Base-by-base conservation (phyloP, 2,113 vertebrate species). In the Oncorhynchus masou region DNA sequence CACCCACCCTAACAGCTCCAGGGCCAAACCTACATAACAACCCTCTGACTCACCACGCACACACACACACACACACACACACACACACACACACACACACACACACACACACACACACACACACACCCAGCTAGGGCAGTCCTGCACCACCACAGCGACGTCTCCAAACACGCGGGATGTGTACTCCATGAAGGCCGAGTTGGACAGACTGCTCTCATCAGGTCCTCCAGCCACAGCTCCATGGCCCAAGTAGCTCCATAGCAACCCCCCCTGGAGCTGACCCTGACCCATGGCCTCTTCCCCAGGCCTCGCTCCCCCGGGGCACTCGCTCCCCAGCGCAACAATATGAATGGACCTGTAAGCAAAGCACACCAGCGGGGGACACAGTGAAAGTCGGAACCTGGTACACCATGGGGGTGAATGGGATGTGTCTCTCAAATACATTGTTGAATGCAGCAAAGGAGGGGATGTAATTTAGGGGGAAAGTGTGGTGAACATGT, bases 301-400 rank as follows among this genome's bases (percentile, higher is more conserved):
- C 64, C 93, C 93, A 31, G 93, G 90, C 11, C 92, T 91, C 13
- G 94, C 93, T 31, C 91, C 92, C 3, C 90, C 91, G 2, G 93
- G 90, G 71, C 94, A 94, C 88, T 99, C 96, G 73, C 94, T 97
- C 75, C 97, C 97, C 73, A 99, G 94, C 51, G 95, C 96, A 90
- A 96, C 96, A 70, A 98, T 95, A 85, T 94, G 95, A 83, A 99
- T 93, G 22, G 95, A 97, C 97, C 96, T 99, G 86, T 64, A 74
- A 8, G 51, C 51, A 49, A 9, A 24, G 60, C 57, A 49, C 20
- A 57, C 11, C 19, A 75, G 19, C 6, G 5, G 7, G 22, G 27
- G 16, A 64, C 19, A 64, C 64, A 48, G 4, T 25, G 31, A 25
- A 9, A 31, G 13, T 29, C 27, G 57, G 15, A 34, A 24, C 39